Conservation (phyloP, 2,797 vertebrate species). For the Propithecus deckenii region DNA sequence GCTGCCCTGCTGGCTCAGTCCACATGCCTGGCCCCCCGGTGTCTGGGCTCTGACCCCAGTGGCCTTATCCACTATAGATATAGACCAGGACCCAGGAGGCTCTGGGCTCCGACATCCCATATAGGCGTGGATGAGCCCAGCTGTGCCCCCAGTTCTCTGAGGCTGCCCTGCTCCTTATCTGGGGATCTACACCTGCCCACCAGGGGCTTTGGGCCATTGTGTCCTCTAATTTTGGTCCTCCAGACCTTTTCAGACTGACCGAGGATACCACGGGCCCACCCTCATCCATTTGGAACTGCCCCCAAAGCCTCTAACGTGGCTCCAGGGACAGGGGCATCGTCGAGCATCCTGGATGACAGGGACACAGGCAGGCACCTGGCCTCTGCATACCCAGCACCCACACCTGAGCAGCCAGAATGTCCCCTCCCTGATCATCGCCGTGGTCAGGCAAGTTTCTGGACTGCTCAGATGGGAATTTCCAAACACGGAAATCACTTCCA, state of each 20-base stretch:
- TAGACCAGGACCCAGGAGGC: background rate
- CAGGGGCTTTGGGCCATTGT: background rate
- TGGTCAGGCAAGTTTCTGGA: background rate
- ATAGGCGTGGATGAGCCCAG: background rate
- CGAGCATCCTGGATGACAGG: background rate
- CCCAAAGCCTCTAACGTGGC: background rate
- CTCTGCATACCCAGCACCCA: rapidly evolving
- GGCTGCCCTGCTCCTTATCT: background rate
- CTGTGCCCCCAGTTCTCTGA: background rate
- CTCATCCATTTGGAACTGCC: background rate
- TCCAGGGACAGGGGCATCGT: rapidly evolving
- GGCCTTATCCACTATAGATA: background rate
- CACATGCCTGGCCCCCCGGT: background rate
- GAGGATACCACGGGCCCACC: background rate
- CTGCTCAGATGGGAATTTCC: background rate
- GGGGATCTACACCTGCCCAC: rapidly evolving
- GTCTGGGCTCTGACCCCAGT: background rate
- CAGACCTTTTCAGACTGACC: background rate
- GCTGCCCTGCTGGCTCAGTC: background rate
- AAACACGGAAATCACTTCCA: background rate
- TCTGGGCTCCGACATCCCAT: background rate
- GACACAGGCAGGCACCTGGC: background rate
- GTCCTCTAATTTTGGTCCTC: background rate
- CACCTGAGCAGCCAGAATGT: background rate
- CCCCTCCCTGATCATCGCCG: background rate